Evolutionary conservation across 2,113 vertebrate genomes (phyloP), one percentile per base, ranked within the genome.

Genomic region (Mastomys natalensis): DNA sequence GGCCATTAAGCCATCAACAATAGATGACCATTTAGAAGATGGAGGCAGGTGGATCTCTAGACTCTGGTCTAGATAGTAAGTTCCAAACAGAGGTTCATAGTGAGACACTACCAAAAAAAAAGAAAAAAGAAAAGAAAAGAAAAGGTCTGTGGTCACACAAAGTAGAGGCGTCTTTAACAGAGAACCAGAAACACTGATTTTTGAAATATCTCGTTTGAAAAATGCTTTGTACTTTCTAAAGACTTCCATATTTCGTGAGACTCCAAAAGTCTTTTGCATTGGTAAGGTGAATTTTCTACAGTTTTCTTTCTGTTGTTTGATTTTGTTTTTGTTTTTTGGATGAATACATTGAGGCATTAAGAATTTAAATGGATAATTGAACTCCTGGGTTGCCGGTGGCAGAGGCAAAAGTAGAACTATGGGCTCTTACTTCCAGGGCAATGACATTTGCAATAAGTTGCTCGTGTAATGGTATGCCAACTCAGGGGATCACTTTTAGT

Each of bases 161-260:
- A 92, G 89, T 85, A 21, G 0, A 95, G 48, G 64, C 37, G 5
- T 90, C 64, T 34, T 58, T 60, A 85, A 53, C 3, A 68, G 40
- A 86, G 37, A 92, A 26, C 5, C 72, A 81, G 24, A 93, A 90
- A 92, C 2, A 43, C 13, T 72, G 51, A 77, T 81, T 97, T 90
- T 70, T 72, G 73, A 88, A 81, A 55, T 10, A 85, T n/a, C 51
- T 91, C 70, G 10, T 68, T 95, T 94, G 72, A 94, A 93, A 96
- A 97, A 73, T 60, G 70, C 11, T 88, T 91, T 70, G 82, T 73
- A 80, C 34, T 72, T 95, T 93, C 62, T 82, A 82, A 97, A 90
- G 51, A 80, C n/a, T 94, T 92, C 82, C 8, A 87, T 24, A 60
- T 84, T 95, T 90, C 66, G 78, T 34, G 40, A n/a, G 10, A 89